phyloP scores from a whole-genome alignment of 2,113 vertebrate genomes.

The Ochotona princeps region DNA sequence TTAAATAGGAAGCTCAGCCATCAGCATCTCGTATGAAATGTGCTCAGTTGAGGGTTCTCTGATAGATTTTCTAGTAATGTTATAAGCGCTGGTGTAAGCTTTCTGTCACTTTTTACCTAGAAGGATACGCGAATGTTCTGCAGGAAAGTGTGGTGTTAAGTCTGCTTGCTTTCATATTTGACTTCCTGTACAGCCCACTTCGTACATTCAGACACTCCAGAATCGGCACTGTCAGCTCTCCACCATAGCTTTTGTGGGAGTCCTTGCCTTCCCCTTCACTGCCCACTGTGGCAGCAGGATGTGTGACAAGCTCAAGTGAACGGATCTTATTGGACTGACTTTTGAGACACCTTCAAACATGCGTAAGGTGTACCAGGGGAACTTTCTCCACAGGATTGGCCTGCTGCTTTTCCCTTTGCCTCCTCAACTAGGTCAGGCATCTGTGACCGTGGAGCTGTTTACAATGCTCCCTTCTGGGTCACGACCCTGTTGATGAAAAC shows the following conservation, averaged over 20 bases:
- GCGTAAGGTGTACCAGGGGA: constrained; percentile 76
- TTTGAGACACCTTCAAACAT: constrained; percentile 84
- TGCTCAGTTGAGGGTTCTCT: too few species aligned
- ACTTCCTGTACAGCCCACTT: background rate
- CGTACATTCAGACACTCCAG: background rate
- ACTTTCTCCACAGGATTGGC: constrained; percentile 67
- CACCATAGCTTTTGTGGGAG: background rate
- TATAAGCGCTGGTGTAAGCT: background rate
- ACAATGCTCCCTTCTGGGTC: background rate
- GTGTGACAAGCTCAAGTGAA: constrained; percentile 78
- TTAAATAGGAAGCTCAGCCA: background rate
- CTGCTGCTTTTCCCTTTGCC: constrained; percentile 34
- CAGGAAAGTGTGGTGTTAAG: background rate
- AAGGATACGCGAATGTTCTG: background rate
- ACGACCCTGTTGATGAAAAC: constrained; percentile 32
- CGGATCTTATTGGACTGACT: constrained; percentile 82
- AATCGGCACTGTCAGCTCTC: background rate
- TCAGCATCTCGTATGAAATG: background rate
- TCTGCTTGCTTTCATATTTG: background rate
- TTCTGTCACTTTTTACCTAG: background rate
- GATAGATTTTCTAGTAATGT: background rate
- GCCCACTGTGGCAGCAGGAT: constrained; percentile 59
- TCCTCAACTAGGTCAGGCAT: constrained; percentile 64
- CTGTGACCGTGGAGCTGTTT: constrained; percentile 38
- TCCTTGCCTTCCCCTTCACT: constrained; percentile 24